Percentiles rank a stretch among this genome's conserved stretches.
Conservation (phyloP, 2,797 vertebrate species). For the Toxotes lorentzi region DNA sequence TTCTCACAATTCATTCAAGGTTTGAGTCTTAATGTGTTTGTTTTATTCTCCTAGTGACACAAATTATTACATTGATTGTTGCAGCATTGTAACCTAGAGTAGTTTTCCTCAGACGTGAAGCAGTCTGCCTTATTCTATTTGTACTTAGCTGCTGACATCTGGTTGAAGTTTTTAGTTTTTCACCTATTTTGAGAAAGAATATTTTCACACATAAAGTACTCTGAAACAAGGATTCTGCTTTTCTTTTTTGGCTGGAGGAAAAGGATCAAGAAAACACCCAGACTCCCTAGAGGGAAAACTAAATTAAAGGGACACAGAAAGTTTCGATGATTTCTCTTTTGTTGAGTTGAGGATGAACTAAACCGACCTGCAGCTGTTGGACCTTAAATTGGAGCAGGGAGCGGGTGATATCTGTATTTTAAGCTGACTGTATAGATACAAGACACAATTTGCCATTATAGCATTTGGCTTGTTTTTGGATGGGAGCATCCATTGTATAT, state of each 20-base stretch:
- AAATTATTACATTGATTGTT: not conserved
- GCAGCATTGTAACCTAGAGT: not conserved
- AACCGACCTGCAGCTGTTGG: constrained; percentile 19
- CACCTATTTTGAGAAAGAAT: not conserved
- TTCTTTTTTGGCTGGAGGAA: constrained; percentile 6
- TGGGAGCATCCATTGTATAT: not conserved
- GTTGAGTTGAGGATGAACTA: constrained; percentile 12
- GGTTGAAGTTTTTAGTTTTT: not conserved
- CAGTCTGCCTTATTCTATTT: not conserved
- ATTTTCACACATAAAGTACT: not conserved
- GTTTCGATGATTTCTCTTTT: constrained; percentile 5
- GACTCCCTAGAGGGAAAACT: not conserved
- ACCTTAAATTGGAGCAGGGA: constrained; percentile 31
- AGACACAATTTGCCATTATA: not conserved
- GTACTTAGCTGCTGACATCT: not conserved
- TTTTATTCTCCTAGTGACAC: not conserved
- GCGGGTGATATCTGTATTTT: constrained; percentile 23
- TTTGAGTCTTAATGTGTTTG: not conserved
- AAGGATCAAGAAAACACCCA: not conserved
- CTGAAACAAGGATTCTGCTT: not conserved
- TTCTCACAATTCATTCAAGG: not conserved
- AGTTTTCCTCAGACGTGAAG: not conserved
- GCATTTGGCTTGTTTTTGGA: constrained; percentile 2
- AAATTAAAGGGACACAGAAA: not conserved
- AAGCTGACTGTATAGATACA: not conserved